A percentile compares a stretch with the other conserved stretches of the same genome.
phyloP scores from a whole-genome alignment of 2,797 vertebrate genomes.

The Ispidina lecontei region DNA sequence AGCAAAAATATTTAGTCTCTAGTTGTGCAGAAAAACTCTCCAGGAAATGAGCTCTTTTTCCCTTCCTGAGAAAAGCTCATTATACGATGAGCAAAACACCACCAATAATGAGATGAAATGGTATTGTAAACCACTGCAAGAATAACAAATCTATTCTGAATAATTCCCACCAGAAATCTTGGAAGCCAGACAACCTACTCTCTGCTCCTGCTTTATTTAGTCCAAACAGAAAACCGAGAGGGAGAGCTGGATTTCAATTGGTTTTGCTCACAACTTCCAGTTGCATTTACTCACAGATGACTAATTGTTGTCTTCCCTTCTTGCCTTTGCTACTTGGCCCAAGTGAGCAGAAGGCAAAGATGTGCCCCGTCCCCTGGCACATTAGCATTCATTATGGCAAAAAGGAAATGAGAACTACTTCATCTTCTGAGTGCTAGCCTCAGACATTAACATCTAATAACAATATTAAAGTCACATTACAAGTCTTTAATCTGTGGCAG shows the following conservation, averaged over 20 bases:
- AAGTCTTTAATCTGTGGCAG: constrained; percentile 43
- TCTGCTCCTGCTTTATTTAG: constrained; percentile 5
- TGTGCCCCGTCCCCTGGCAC: constrained; percentile 39
- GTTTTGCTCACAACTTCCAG: constrained; percentile 25
- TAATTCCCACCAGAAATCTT: constrained; percentile 35
- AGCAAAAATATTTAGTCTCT: constrained; percentile 3
- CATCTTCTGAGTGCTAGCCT: constrained; percentile 55
- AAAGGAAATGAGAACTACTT: constrained; percentile 72
- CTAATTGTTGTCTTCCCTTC: neutral
- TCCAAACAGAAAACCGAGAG: neutral
- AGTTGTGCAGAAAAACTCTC: neutral
- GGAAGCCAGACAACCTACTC: constrained; percentile 40
- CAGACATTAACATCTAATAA: constrained; percentile 68
- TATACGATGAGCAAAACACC: neutral
- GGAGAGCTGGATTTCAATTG: neutral
- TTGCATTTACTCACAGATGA: constrained; percentile 3
- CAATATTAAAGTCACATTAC: constrained; percentile 69
- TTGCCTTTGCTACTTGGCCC: constrained; percentile 28
- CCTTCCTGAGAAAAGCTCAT: constrained; percentile 12
- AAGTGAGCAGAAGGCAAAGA: constrained; percentile 57
- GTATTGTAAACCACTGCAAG: neutral
- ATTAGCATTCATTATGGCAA: constrained; percentile 60
- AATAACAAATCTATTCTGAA: constrained; percentile 19
- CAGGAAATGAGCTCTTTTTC: constrained; percentile 42
- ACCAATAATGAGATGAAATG: constrained; percentile 22